Base-by-base conservation (phyloP, 2,113 vertebrate genomes). In the Excalfactoria chinensis region DNA sequence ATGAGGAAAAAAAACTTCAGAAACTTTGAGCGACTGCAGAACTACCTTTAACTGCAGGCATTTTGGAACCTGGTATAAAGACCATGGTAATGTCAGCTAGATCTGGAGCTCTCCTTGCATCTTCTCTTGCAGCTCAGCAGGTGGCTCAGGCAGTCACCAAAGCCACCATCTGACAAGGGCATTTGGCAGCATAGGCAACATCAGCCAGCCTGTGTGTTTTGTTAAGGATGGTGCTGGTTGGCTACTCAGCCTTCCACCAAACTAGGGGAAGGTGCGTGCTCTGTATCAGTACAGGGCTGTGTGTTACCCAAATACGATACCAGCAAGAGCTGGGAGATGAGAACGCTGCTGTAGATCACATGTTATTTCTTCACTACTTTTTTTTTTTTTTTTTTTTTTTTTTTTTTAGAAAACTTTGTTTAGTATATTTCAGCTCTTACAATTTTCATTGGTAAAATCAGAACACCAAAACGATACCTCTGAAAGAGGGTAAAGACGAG, bases 131-230 rank as follows among this genome's bases (percentile, higher is more conserved):
- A 72, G 19, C 60, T 60, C 51, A 48, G 37, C 3, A 13, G 46
- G 86, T 5, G 59, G 62, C 70, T 49, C 58, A n/a, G 58, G 23
- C 44, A 41, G 32, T 4, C 32, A 9, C 3, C 35, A 43, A 64
- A 59, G 3, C 15, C 32, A 5, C 0, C 46, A 18, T 9, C 32
- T 55, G 66, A 35, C 12, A 46, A 13, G 44, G 63, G 59, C 55
- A 25, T 22, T 14, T 46, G 34, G 34, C 49, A n/a, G 20, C 58
- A 9, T 0, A 0, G 35, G n/a, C 53, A 26, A 4, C 1, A 13
- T 0, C 37, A 44, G 28, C 22, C 72, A 6, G 46, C 26, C 34
- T 13, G 37, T 21, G 1, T 0, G 4, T 25, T 49, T 11, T 15
- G 44, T 3, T 8, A 40, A 22, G 7, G 3, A 7, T 8, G 1